These are phyloP conservation scores for Sphenodon punctatus DNA, from an alignment of 2,797 vertebrate species.

Conservation along the genomic window DNA sequence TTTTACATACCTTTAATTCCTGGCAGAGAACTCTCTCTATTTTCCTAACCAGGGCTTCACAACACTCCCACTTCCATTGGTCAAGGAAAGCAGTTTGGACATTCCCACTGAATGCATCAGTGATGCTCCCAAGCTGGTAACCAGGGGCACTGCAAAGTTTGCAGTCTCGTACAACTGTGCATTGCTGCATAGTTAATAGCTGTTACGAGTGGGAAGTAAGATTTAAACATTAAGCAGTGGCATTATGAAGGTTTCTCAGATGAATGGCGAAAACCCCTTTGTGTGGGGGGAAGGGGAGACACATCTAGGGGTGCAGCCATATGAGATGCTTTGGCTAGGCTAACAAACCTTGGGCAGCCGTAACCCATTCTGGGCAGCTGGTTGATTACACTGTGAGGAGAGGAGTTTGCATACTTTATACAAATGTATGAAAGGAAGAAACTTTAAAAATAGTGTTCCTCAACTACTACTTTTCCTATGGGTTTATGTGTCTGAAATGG, in stretches of 20 bases:
- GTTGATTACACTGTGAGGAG: neutral
- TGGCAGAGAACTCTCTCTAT: neutral
- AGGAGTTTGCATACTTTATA: neutral
- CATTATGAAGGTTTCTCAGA: too few species aligned
- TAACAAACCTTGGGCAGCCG: too few species aligned
- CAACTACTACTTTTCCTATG: neutral
- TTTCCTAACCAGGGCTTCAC: neutral
- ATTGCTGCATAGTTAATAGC: neutral
- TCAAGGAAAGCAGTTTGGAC: neutral
- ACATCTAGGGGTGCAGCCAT: too few species aligned
- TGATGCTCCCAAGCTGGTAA: neutral
- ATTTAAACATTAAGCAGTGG: too few species aligned
- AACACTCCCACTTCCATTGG: neutral
- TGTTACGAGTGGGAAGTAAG: slow-evolving; percentile 18
- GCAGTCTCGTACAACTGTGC: neutral
- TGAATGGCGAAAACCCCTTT: too few species aligned
- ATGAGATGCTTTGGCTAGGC: too few species aligned
- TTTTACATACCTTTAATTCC: too few species aligned
- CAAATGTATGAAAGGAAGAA: neutral
- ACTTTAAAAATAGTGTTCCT: neutral
- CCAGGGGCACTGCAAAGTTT: neutral
- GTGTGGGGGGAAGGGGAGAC: too few species aligned
- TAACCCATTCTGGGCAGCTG: too few species aligned
- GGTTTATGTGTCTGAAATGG: neutral
- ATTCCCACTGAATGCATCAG: neutral